phyloP scores from a whole-genome alignment of 2,888 invertebrate genomes.

The Coleophora deauratella region DNA sequence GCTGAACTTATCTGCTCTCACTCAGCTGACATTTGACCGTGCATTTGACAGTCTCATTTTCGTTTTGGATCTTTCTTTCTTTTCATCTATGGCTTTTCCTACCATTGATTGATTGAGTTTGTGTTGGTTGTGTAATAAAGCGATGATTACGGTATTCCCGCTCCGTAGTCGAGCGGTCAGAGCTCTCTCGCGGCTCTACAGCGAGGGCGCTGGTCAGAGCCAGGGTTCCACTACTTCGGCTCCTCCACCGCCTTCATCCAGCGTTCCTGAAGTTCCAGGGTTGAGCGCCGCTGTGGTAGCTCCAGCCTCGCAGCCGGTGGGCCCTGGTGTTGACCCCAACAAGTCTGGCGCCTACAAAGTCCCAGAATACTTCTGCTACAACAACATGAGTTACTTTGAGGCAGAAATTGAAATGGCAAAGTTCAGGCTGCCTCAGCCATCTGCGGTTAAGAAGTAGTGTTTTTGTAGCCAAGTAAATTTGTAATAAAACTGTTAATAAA shows the following conservation, averaged over 20 bases:
- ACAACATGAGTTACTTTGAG: slow-evolving; percentile 84
- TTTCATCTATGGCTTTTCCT: too few species aligned
- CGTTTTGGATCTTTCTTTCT: too few species aligned
- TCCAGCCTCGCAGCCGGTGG: slow-evolving; percentile 73
- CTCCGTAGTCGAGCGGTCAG: slow-evolving; percentile 21
- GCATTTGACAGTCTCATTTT: too few species aligned
- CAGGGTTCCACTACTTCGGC: slow-evolving; percentile 22
- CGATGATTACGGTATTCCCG: slow-evolving; percentile 24
- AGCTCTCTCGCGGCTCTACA: slow-evolving; percentile 33
- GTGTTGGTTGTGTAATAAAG: slow-evolving; percentile 43
- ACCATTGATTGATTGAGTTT: too few species aligned
- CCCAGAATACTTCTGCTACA: slow-evolving; percentile 90
- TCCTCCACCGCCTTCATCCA: slow-evolving; percentile 18
- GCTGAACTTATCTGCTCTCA: too few species aligned
- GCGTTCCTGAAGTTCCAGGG: slow-evolving; percentile 68
- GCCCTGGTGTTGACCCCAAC: slow-evolving; percentile 78
- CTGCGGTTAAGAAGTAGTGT: slow-evolving; percentile 60
- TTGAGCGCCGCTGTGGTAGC: slow-evolving; percentile 76
- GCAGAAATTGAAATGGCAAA: slow-evolving; percentile 90
- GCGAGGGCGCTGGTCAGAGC: slow-evolving; percentile 28
- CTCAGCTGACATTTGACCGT: too few species aligned
- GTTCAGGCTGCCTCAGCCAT: slow-evolving; percentile 86
- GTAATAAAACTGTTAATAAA: slow-evolving; percentile 2
- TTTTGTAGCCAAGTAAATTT: not conserved
- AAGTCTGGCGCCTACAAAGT: slow-evolving; percentile 86